Conservation (phyloP, 2,113 vertebrate species). For the Ammospiza caudacuta region DNA sequence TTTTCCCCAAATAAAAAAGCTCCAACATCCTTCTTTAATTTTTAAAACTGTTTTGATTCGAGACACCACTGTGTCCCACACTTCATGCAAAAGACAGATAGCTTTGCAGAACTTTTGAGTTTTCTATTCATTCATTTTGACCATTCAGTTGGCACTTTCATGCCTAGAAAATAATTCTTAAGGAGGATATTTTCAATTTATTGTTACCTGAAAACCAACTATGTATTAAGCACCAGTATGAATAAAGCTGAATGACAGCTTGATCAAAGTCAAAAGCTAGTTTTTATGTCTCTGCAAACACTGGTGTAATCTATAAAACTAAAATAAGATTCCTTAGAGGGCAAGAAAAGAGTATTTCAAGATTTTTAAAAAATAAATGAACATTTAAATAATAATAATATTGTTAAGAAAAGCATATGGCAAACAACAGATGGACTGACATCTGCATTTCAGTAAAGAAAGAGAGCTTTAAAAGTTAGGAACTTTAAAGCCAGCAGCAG, state of each 20-base stretch:
- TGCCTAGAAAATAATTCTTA: not conserved
- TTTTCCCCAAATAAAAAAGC: not conserved
- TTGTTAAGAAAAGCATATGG: not conserved
- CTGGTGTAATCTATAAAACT: not conserved
- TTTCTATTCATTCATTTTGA: not conserved
- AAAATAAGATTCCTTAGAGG: not conserved
- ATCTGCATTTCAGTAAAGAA: not conserved
- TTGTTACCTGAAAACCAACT: not conserved
- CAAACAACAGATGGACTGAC: not conserved
- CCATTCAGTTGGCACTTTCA: not conserved
- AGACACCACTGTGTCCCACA: not conserved
- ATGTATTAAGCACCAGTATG: not conserved
- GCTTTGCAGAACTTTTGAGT: not conserved
- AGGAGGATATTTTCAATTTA: not conserved
- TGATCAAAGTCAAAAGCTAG: conserved; percentile 1
- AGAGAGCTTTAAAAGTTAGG: not conserved
- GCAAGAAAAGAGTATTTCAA: not conserved
- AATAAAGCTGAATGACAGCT: not conserved
- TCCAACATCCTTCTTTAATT: not conserved
- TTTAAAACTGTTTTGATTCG: not conserved
- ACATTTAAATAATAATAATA: conserved; percentile 2
- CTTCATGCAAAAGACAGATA: not conserved
- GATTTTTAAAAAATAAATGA: not conserved
- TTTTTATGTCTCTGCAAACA: not conserved
- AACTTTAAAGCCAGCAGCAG: not conserved